These are phyloP conservation scores for Actinostola sp. DNA, from an alignment of 92 coral and sea anemone species.

Conservation along the genomic window DNA sequence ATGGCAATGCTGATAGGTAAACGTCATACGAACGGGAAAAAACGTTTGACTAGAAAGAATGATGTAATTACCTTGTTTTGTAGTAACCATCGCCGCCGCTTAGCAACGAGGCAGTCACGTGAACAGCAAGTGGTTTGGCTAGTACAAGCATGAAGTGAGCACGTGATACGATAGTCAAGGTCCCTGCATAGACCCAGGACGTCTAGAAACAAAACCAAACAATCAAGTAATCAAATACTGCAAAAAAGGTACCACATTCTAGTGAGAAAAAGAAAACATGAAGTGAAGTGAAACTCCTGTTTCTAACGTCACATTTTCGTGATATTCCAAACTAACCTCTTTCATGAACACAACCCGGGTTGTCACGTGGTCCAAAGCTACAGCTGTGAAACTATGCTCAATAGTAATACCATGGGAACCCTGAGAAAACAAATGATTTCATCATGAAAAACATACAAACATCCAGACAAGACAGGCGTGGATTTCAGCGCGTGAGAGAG, in stretches of 20 bases:
- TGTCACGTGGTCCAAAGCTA: constrained; percentile 38
- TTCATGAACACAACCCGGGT: constrained; percentile 67
- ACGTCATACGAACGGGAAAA: not conserved
- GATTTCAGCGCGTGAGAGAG: too few relatives aligned
- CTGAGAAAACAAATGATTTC: constrained; percentile 43
- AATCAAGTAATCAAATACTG: not conserved
- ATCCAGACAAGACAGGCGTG: too few relatives aligned
- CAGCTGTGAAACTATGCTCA: constrained; percentile 51
- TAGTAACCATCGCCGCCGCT: constrained; percentile 76
- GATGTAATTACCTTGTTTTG: constrained; percentile 71
- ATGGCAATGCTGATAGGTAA: too few relatives aligned
- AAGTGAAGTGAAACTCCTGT: too few relatives aligned
- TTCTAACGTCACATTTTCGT: not conserved
- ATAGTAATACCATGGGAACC: constrained; percentile 74
- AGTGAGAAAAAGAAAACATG: not conserved
- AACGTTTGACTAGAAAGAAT: not conserved
- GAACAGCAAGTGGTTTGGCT: constrained; percentile 68
- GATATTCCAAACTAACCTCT: constrained; percentile 54
- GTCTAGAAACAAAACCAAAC: constrained; percentile 37
- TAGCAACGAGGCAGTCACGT: constrained; percentile 82
- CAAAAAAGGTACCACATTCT: too few relatives aligned
- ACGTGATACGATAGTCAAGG: constrained; percentile 66
- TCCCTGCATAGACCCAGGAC: constrained; percentile 63
- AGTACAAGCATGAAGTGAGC: constrained; percentile 83
- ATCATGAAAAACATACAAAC: too few relatives aligned